These are phyloP conservation scores for Hedychridium roseum DNA, from an alignment of 2,888 invertebrate genomes.

Conservation along the genomic window DNA sequence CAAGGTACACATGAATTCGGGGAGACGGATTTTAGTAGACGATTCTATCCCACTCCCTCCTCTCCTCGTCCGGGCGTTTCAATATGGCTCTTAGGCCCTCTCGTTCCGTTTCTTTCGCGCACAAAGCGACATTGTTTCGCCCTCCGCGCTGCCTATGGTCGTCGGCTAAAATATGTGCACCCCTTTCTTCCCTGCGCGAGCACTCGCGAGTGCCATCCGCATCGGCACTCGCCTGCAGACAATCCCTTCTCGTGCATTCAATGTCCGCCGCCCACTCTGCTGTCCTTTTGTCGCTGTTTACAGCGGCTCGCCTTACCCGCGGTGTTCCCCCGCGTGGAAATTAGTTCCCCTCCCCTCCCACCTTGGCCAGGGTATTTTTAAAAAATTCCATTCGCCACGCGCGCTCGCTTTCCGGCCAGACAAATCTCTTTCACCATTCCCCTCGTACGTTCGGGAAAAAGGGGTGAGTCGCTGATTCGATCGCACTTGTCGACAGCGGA, in stretches of 20 bases:
- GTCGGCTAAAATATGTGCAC: constrained; percentile 41
- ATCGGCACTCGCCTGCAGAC: constrained; percentile 28
- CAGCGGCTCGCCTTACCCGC: constrained; percentile 25
- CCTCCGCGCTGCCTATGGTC: constrained; percentile 38
- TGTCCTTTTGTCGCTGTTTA: constrained; percentile 41
- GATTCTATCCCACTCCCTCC: too few relatives aligned
- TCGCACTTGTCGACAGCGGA: too few relatives aligned
- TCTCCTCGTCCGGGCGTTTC: constrained; percentile 49
- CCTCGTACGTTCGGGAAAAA: constrained; percentile 26
- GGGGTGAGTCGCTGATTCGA: too few relatives aligned
- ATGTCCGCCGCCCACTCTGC: constrained; percentile 37
- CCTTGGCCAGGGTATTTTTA: too few relatives aligned
- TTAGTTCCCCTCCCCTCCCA: too few relatives aligned
- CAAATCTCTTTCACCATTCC: too few relatives aligned
- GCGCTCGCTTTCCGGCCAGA: too few relatives aligned
- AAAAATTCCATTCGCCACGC: too few relatives aligned
- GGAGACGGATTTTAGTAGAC: too few relatives aligned
- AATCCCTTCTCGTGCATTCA: constrained; percentile 41
- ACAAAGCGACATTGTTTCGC: constrained; percentile 54
- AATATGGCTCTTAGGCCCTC: constrained; percentile 52
- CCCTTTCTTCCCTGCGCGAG: constrained; percentile 22
- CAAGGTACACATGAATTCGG: too few relatives aligned
- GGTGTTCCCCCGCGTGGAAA: too few relatives aligned
- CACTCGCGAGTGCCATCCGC: too few relatives aligned
- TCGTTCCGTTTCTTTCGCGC: constrained; percentile 44